phyloP scores from a whole-genome alignment of 2,797 vertebrate species.

The Tauraco hartlaubi region DNA sequence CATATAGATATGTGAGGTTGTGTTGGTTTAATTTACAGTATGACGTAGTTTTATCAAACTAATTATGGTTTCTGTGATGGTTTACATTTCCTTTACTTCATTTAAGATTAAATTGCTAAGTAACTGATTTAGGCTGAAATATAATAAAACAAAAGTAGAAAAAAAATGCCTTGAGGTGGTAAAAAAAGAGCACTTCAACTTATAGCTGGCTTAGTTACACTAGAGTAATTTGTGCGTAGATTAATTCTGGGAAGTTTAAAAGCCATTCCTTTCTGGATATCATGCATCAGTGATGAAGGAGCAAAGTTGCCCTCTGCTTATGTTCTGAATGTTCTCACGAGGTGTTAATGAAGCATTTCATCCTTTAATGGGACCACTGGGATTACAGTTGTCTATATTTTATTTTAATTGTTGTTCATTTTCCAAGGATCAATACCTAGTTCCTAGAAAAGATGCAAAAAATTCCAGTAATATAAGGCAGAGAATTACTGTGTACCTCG shows the following conservation, averaged over 20 bases:
- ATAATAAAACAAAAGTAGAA: not conserved
- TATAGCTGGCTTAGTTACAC: not conserved
- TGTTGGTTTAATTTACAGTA: not conserved
- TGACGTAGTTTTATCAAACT: conserved; percentile 7
- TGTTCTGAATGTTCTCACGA: not conserved
- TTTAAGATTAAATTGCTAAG: not conserved
- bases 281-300: not conserved
- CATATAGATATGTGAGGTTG: not conserved
- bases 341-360: conserved; percentile 58
- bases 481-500: not conserved
- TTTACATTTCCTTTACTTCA: not conserved
- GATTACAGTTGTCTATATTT: conserved; percentile 41
- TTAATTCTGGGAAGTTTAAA: not conserved
- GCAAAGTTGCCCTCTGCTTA: not conserved
- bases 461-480: conserved; percentile 43
- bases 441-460: conserved; percentile 61
- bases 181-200: not conserved
- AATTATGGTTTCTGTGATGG: not conserved
- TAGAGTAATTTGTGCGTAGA: not conserved
- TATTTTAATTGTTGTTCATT: conserved; percentile 46
- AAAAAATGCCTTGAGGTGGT: not conserved
- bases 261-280: not conserved
- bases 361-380: conserved; percentile 3
- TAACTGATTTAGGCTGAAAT: not conserved
- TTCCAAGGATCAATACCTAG: conserved; percentile 54